Evolutionary conservation across 1,140 invertebrate genomes (phyloP), one percentile per base, ranked within the genome.

Genomic region (Macrostomum lignano): DNA sequence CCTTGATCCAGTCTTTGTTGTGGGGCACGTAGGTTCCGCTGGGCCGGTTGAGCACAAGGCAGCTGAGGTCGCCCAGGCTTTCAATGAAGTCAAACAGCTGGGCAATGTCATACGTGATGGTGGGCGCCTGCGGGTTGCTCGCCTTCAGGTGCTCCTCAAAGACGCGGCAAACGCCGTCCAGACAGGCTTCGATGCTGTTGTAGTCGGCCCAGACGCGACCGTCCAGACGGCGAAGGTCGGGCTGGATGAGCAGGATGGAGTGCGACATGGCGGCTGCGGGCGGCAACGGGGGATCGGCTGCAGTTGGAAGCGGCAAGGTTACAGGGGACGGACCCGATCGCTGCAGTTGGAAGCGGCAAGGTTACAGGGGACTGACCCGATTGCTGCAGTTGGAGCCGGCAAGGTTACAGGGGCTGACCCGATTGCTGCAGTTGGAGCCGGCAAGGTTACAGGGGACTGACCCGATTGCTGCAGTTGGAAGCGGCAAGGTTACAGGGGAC

Each of bases 1-100:
- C 84, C 58, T 96, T 96, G 20, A 96, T 86, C 82, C 84, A 96
- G 46, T 84, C 81, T 58, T 93, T 94, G 49, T 88, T 88, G 51
- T 91, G 91, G 0, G 86, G 88, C 4, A 78, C 76, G 55, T 96
- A 96, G 0, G 79, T 84, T 3, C 45, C 45, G 31, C 35, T 40
- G 17, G 38, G 36, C 40, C 19, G 31, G 23, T 34, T 34, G 21
- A 36, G 23, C 40, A 94, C 84, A 36, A 96, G 56, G 52, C 86
- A 94, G 40, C 77, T 84, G 13, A 96, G 62, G 56, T 96, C 88
- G 17, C 74, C 70, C 21, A 96, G 58, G 45, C 88, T 73, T 55
- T 96, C 86, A 41, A 96, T 71, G 49, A 94, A 94, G 52, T 93
- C 81, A 54, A 94, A 94, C 15, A 96, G 60, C 45, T 94, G 84